Conservation (phyloP, 2,888 invertebrate genomes). For the Mythimna impura region DNA sequence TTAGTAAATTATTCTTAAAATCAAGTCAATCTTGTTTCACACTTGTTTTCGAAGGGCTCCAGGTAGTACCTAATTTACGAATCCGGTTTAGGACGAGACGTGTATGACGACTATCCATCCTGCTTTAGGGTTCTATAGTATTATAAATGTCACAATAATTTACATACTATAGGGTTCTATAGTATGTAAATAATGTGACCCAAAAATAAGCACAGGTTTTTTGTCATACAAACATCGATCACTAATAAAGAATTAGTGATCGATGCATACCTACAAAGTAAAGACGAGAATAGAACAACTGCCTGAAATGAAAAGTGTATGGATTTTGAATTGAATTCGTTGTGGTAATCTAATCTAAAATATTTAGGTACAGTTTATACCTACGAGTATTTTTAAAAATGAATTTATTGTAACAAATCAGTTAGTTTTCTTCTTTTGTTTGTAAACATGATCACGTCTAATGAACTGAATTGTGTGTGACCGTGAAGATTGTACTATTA, state of each 20-base stretch:
- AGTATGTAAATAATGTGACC: too few relatives aligned
- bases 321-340: neutral
- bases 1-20: slow-evolving; percentile 17
- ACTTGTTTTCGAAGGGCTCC: neutral
- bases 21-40: neutral
- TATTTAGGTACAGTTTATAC: neutral
- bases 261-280: neutral
- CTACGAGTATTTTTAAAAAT: neutral
- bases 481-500: slow-evolving; percentile 21
- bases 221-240: neutral
- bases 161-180: neutral
- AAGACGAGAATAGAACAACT: neutral
- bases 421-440: neutral
- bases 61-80: neutral
- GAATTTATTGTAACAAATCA: neutral
- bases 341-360: neutral
- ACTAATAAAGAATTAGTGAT: too few relatives aligned
- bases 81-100: slow-evolving; percentile 16
- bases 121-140: neutral
- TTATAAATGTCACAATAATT: too few relatives aligned
- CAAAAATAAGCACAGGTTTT: neutral
- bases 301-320: neutral
- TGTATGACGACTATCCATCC: neutral
- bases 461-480: neutral
- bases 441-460: neutral